Evolutionary conservation across 2,113 vertebrate species (phyloP).

Genomic region (Burhinus oedicnemus): DNA sequence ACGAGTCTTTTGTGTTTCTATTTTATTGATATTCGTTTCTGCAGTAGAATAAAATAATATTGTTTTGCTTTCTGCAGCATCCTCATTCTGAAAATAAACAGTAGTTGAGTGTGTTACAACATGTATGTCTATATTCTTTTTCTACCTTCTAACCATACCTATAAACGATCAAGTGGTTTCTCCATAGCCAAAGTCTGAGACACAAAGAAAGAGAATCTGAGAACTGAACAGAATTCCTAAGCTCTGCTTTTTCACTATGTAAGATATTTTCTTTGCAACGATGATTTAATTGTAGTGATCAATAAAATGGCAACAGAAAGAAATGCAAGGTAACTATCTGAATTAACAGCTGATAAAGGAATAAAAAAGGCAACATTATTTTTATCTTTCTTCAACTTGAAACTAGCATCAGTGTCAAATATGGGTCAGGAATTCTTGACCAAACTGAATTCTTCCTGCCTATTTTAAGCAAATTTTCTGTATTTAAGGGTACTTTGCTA

Average conservation of each 20-base stretch:
- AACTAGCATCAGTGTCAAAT: not conserved
- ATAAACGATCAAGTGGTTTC: not conserved
- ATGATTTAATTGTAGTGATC: not conserved
- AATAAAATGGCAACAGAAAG: not conserved
- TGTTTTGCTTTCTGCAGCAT: not conserved
- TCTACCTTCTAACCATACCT: not conserved
- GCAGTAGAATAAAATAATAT: not conserved
- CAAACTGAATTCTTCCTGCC: not conserved
- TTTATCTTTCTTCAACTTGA: not conserved
- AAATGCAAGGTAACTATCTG: not conserved
- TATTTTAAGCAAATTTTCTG: not conserved
- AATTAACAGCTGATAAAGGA: not conserved
- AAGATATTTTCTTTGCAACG: not conserved
- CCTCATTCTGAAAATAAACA: not conserved
- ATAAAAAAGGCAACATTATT: not conserved
- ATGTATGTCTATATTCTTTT: not conserved
- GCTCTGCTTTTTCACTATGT: not conserved
- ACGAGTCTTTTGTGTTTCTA: not conserved
- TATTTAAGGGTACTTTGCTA: not conserved
- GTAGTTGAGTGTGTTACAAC: not conserved
- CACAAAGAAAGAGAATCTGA: not conserved
- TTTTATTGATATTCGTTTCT: not conserved
- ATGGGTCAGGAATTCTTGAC: not conserved
- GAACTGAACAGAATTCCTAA: not conserved
- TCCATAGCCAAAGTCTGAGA: not conserved